Evolutionary conservation across 1,140 invertebrate species (phyloP), one percentile per base, ranked within the genome.

Genomic region (Conus ventricosus): DNA sequence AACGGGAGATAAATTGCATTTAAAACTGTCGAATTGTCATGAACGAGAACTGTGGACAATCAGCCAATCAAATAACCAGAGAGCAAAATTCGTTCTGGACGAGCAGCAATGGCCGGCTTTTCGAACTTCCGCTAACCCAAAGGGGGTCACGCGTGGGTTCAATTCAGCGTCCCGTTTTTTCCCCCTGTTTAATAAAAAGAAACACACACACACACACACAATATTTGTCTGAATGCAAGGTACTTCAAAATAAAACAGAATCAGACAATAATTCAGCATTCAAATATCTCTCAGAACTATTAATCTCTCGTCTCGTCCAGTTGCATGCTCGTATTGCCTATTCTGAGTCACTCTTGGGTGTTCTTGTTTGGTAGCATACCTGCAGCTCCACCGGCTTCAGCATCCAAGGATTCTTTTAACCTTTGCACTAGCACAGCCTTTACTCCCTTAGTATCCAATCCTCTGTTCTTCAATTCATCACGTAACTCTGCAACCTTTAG

Each of bases 401-500:
- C 95, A 93, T 97, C 97, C 89, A 99, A 95, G 27, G 98, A 98
- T 94, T 98, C 97, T 93, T 97, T 97, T 92, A 99, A 96, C 92
- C 98, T 96, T 94, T 98, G 97, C 27, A 99, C 97, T 76, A 99
- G 96, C 91, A 97, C 97, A 93, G 98, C 97, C 96, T 99, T 99
- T 91, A 97, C 97, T 93, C 98, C 98, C 96, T 98, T 99, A 75
- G 97, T 97, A 94, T 99, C 98, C 91, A 99, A 96, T 88, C 98
- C 97, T 89, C 98, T 96, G 89, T 97, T 95, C 92, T 97, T 96
- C 92, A 99, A 96, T 96, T 98, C 98, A 63, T 97, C 97, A 88
- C 98, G 96, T 87, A 99, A 95, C 95, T 99, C 98, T 53, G 98
- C 97, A 80, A 99, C 98, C 96, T 99, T 99, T 95, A 99, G 96